Conservation (phyloP, 2,113 vertebrate species). For the Hyperopisus bebe region DNA sequence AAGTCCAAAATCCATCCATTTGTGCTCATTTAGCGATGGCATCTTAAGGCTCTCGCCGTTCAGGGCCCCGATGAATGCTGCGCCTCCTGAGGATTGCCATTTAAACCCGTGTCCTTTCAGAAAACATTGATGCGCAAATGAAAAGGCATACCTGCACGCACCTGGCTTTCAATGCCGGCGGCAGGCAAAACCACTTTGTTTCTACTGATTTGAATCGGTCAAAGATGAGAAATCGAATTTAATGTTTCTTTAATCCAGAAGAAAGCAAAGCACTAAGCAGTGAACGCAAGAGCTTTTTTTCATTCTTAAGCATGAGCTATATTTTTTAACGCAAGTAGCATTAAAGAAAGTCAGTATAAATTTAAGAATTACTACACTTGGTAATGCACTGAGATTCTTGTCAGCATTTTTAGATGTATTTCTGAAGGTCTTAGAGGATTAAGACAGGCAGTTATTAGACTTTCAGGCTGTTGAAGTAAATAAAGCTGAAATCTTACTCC, state of each 20-base stretch:
- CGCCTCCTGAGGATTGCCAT: conserved; percentile 45
- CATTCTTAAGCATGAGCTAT: not conserved
- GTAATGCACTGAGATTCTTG: not conserved
- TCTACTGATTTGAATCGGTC: not conserved
- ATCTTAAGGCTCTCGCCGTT: conserved; percentile 16
- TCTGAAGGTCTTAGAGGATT: not conserved
- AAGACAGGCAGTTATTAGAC: not conserved
- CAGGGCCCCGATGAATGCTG: conserved; percentile 9
- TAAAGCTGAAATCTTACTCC: not conserved
- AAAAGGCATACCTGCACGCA: conserved; percentile 38
- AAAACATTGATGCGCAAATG: conserved; percentile 36
- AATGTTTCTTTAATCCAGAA: not conserved
- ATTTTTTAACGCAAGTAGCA: not conserved
- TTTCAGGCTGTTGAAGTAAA: not conserved
- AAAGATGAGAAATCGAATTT: not conserved
- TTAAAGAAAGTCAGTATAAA: not conserved
- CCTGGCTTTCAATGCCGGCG: not conserved
- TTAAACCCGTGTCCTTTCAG: conserved; percentile 34
- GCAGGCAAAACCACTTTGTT: not conserved
- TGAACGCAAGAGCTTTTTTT: not conserved
- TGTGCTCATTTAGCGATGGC: conserved; percentile 44
- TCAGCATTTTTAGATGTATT: not conserved
- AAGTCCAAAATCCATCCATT: conserved; percentile 53
- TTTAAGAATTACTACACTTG: not conserved
- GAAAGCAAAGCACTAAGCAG: not conserved